Conservation (phyloP, 2,797 vertebrate genomes). For the Typhlichthys subterraneus region DNA sequence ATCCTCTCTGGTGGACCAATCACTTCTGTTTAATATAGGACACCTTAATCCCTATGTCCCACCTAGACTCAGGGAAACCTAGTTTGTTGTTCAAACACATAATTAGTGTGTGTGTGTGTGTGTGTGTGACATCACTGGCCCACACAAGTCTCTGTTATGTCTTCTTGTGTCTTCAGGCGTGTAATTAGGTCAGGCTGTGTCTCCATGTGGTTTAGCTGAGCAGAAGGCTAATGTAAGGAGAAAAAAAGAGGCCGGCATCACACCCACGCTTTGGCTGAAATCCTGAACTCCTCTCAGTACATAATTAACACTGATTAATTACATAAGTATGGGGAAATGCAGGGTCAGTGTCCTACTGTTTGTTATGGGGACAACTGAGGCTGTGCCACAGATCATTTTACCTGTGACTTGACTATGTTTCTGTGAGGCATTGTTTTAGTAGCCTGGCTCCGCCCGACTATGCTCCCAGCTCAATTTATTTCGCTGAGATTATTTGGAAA, state of each 20-base stretch:
- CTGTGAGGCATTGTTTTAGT: too few species aligned
- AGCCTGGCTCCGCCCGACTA: too few species aligned
- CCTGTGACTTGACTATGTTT: too few species aligned
- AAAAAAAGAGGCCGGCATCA: slow-evolving; percentile 20
- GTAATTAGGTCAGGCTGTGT: slow-evolving; percentile 68
- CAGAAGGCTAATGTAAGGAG: slow-evolving; percentile 29
- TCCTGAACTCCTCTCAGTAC: slow-evolving; percentile 21
- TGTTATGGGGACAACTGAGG: background rate
- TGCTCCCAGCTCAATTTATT: too few species aligned
- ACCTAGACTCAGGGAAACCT: too few species aligned
- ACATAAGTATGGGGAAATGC: slow-evolving; percentile 18
- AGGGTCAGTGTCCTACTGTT: slow-evolving; percentile 6
- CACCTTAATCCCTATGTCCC: too few species aligned
- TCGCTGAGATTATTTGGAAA: too few species aligned
- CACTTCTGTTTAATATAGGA: too few species aligned
- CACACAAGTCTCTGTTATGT: slow-evolving; percentile 52
- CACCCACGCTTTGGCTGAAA: slow-evolving; percentile 28
- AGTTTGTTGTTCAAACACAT: slow-evolving; percentile 26
- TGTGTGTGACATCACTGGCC: slow-evolving; percentile 30
- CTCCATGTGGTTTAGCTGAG: slow-evolving; percentile 46
- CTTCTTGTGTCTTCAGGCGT: slow-evolving; percentile 33
- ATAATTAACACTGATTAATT: slow-evolving; percentile 42
- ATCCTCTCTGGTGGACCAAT: too few species aligned
- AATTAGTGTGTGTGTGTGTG: slow-evolving; percentile 43
- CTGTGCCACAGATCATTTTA: too few species aligned